A percentile compares a stretch with the other conserved stretches of the same genome.
Conservation (phyloP, 2,888 invertebrate genomes). For the Coelinius sp. region DNA sequence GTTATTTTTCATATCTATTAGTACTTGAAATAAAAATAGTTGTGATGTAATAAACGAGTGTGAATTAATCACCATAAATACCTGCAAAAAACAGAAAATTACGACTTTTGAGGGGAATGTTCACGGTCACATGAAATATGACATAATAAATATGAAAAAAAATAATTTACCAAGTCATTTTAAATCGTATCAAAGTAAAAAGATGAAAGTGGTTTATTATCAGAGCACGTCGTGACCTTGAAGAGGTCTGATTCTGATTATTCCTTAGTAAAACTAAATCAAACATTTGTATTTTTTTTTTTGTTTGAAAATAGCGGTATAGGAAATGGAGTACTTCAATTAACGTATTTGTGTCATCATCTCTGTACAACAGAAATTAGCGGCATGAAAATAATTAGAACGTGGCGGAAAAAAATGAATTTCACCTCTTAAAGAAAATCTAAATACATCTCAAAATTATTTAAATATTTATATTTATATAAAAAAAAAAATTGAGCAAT, state of each 20-base stretch:
- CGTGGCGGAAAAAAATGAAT: background rate
- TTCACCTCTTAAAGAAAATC: background rate
- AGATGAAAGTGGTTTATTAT: background rate
- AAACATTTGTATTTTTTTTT: background rate
- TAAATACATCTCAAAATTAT: no score
- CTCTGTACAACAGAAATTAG: background rate
- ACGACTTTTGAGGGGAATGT: background rate
- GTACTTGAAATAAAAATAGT: background rate
- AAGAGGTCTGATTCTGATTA: background rate
- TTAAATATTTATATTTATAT: no score
- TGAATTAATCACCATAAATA: background rate
- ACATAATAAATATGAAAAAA: no score
- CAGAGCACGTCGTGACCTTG: background rate
- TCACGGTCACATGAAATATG: no score
- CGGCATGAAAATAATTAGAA: conserved; percentile 3
- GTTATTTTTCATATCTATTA: no score
- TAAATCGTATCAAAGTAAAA: background rate
- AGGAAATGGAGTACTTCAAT: conserved; percentile 1
- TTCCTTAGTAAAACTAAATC: background rate
- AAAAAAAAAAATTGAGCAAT: no score
- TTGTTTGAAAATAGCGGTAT: background rate
- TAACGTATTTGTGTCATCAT: conserved; percentile 6
- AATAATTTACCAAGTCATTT: no score
- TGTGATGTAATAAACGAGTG: background rate
- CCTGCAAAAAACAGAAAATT: background rate